Base-by-base conservation (phyloP, 1,140 invertebrate species). In the Eubasilissa regina region DNA sequence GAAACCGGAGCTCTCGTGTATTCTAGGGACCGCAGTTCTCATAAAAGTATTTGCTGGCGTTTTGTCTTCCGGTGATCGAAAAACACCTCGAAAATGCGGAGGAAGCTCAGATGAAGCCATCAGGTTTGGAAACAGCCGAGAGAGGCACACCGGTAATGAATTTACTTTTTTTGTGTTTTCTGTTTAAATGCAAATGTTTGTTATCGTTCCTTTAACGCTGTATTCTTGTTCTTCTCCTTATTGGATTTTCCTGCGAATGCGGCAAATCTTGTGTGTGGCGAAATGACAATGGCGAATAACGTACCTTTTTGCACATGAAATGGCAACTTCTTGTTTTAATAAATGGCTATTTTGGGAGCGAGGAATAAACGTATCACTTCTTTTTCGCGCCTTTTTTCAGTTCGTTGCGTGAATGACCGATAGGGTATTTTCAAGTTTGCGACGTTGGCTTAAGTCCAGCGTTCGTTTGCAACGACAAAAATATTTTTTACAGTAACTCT, bases 101-200 rank as follows among this genome's bases (percentile, higher is more conserved):
- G 25, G 25, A 35, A 35, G 25, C 25, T 35, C 25, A 6, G 25
- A 35, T 1, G 1, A 35, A 3, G 25, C 25, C 25, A 35, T 3
- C 13, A 13, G 35, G 21, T 25, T 43, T 19, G n/a, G 25, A 0
- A 35, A 35, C 35, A 19, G n/a, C n/a, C 62, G 35, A n/a, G 60
- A 9, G 48, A 74, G 70, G n/a, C 51, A 19, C 51, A 35, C 43
- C 13, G 10, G 70, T 74, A 74, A 58, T 74, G 53, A 74, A 74
- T 74, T 35, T 55, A 56, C 25, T 51, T 73, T 74, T n/a, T 74
- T 51, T 21, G 13, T 35, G 43, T 56, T 55, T 74, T 44, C 53
- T 13, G 25, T 74, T 74, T 56, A 74, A 74, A 74, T 74, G 70
- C 70, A 74, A 74, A 74, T 74, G 51, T 74, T 10, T 13, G 17